Evolutionary conservation across 2,888 invertebrate species (phyloP), one percentile per base, ranked within the genome.

Genomic region (Plebejus melissa): DNA sequence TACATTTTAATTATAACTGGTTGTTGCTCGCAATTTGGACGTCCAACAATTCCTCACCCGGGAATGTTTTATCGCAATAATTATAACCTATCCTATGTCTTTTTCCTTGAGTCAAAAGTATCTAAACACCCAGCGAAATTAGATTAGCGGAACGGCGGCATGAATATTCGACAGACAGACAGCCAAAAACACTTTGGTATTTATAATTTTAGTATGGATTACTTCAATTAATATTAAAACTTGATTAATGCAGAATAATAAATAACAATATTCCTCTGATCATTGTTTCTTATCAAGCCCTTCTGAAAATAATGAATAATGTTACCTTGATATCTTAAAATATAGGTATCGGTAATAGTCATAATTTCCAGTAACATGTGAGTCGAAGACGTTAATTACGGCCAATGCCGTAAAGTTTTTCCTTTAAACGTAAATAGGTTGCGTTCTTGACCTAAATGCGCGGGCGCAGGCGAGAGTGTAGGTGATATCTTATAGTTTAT

Each of bases 381-480:
- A 22, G 9, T 22, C 22, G 58, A 58, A 58, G 9, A 22, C 58
- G 58, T 58, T 22, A 71, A 71, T 46, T 71, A 46, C 38, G 70
- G 70, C 9, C 70, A 71, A 71, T 71, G 70, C 11, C 70, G 22
- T 22, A n/a, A 71, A 38, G 46, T 71, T 71, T 70, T 71, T 46
- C 70, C 70, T 46, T 71, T 71, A 71, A 71, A 71, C 38, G 70
- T 71, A 71, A 71, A 46, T 46, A 71, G 70, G 70, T 41, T 41
- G 46, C 69, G 70, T 7, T 46, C 81, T 79, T 81, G 80, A 79
- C 81, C 81, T 74, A 78, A 80, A 78, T 69, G 74, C 75, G 71
- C 74, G 72, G 75, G 79, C 76, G 76, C 77, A 75, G 75, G 36
- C 38, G 46, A 16, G 54, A 4, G 54, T 54, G 46, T 46, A 46